A percentile compares a stretch with the other conserved stretches of the same genome.
Evolutionary conservation across 2,113 vertebrate genomes (phyloP).

Genomic region (Pelodiscus sinensis): DNA sequence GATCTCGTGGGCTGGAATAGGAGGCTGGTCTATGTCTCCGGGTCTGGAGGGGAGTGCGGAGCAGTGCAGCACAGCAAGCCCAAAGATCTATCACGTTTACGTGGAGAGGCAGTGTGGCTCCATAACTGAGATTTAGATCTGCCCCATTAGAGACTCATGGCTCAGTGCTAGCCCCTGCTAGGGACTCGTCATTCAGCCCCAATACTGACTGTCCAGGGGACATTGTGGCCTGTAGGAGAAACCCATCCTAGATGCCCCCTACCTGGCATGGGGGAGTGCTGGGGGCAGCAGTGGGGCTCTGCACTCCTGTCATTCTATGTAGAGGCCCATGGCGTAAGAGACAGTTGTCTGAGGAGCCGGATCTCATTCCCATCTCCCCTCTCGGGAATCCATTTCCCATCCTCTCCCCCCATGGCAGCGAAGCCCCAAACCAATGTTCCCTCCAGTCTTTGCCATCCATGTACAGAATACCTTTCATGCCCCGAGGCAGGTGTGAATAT

Average conservation of each 20-base stretch:
- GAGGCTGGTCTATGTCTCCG: background rate
- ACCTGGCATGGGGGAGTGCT: too few species aligned
- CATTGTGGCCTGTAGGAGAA: too few species aligned
- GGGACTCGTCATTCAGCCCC: too few species aligned
- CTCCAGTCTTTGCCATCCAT: too few species aligned
- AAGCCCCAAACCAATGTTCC: background rate
- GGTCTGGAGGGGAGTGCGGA: background rate
- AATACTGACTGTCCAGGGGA: too few species aligned
- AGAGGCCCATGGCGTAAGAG: too few species aligned
- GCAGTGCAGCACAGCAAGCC: background rate
- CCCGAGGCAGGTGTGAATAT: too few species aligned
- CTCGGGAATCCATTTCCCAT: background rate
- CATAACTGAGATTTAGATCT: background rate
- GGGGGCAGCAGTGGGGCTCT: too few species aligned
- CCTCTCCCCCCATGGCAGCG: background rate
- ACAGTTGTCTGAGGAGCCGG: background rate
- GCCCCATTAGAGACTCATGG: background rate
- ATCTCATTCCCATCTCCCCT: background rate
- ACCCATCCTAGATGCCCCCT: too few species aligned
- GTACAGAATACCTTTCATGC: too few species aligned
- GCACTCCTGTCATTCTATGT: too few species aligned
- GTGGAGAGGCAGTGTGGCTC: too few species aligned
- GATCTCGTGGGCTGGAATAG: background rate
- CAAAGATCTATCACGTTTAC: background rate
- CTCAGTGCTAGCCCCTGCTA: background rate